These are phyloP conservation scores for Pachymerium ferrugineum DNA, from an alignment of 2,888 invertebrate species.

Conservation along the genomic window DNA sequence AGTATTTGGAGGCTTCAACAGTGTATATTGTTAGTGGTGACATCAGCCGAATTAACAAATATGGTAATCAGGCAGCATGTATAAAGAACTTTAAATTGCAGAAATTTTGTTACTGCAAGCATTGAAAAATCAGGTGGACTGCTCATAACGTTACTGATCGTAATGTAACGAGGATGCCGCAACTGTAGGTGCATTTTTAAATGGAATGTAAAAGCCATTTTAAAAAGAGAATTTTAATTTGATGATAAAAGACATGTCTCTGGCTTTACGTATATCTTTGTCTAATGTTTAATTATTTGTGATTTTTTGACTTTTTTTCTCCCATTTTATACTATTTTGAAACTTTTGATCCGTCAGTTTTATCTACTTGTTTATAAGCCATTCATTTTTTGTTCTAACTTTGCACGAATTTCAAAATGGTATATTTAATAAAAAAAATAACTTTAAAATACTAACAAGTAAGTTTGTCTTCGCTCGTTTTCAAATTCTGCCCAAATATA, in stretches of 20 bases:
- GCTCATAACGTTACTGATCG: too few species aligned
- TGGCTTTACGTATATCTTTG: not conserved
- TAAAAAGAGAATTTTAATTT: not conserved
- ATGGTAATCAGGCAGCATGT: conserved; percentile 47
- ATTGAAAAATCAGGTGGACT: too few species aligned
- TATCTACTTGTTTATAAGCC: not conserved
- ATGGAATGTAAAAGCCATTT: too few species aligned
- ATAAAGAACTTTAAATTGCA: conserved; percentile 42
- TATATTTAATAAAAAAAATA: conserved; percentile 24
- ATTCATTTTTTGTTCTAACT: not conserved
- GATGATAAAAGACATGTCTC: not conserved
- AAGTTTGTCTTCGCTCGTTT: too few species aligned
- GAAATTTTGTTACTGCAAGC: conserved; percentile 47
- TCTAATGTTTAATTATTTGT: not conserved
- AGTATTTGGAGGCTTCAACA: not conserved
- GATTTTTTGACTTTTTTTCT: not conserved
- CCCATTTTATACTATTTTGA: not conserved
- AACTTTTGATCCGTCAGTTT: not conserved
- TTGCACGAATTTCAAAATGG: not conserved
- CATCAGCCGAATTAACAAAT: conserved; percentile 48
- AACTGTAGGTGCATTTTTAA: not conserved
- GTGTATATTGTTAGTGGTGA: conserved; percentile 53
- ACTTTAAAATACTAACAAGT: too few species aligned
- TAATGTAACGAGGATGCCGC: not conserved
- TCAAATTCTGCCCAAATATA: too few species aligned